Evolutionary conservation across 1,140 invertebrate genomes (phyloP), one percentile per base, ranked within the genome.

Genomic region (Zaprionus davidi): DNA sequence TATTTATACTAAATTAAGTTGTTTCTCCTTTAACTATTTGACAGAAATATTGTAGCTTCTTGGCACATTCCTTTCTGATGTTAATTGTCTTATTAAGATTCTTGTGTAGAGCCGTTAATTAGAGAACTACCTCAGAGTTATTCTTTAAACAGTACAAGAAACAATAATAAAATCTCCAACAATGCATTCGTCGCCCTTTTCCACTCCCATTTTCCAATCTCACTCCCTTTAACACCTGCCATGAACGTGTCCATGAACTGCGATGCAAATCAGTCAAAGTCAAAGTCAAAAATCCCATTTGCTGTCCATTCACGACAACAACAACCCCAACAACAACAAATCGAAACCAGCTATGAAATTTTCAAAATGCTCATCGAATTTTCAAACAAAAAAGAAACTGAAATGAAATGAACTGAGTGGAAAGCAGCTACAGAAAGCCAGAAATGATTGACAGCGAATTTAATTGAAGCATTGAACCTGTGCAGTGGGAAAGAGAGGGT

Each of bases 391-490:
- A 34, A 66, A 70, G 36, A n/a, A 53, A 58, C 3, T n/a, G 15
- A 41, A 34, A 46, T 7, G 17, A 66, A 20, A 38, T 15, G 46
- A 17, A 17, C 28, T 49, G 28, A 74, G 56, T 68, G 41, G 20
- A 65, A 60, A 58, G 59, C 38, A 26, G 31, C 28, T 57, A 51
- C 81, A 11, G 73, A 59, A 53, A 69, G 22, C 55, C 20, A 57
- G 59, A 80, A 74, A 76, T 87, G 84, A 87, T 87, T 87, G 84
- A 87, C 84, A 88, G 81, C 57, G 53, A 73, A 73, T 81, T 87
- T 84, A 87, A 88, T 87, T 87, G 84, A 87, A 88, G 81, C 81
- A 75, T 76, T 86, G 82, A 84, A 78, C 71, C 71, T 79, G 67
- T 31, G 38, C 36, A 15, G 51, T 15, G 12, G 2, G n/a, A 13